Evolutionary conservation across 2,888 invertebrate species (phyloP).

Genomic region (Baronia brevicornis): DNA sequence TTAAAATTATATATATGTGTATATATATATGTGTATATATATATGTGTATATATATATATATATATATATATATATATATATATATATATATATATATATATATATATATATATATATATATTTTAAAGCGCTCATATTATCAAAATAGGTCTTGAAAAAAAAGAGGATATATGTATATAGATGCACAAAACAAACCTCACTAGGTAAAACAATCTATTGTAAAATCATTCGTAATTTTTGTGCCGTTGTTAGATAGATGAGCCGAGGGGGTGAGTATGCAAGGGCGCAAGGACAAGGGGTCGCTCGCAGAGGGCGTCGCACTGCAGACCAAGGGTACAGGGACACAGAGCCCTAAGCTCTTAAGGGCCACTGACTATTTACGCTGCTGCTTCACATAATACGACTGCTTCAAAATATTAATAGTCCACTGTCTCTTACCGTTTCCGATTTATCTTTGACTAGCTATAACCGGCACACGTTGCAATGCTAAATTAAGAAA

Average conservation of each 20-base stretch:
- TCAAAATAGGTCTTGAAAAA: too few relatives aligned
- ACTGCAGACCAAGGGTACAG: constrained; percentile 56
- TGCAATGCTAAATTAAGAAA: too few relatives aligned
- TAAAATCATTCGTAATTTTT: constrained; percentile 11
- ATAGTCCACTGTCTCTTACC: too few relatives aligned
- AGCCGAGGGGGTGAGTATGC: constrained; percentile 37
- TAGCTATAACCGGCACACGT: too few relatives aligned
- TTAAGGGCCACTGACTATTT: constrained; percentile 15
- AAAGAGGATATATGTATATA: not conserved
- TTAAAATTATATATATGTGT: too few relatives aligned
- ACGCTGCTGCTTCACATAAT: constrained; percentile 8
- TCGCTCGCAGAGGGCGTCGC: constrained; percentile 38
- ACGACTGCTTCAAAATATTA: constrained; percentile 6
- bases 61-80: too few relatives aligned
- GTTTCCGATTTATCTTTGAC: too few relatives aligned
- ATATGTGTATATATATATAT: too few relatives aligned
- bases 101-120: too few relatives aligned
- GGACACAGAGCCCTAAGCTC: constrained; percentile 26
- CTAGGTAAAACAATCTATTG: constrained; percentile 9
- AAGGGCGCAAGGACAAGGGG: constrained; percentile 56
- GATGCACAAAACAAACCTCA: constrained; percentile 7
- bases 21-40: too few relatives aligned
- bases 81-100: too few relatives aligned
- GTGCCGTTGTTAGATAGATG: constrained; percentile 9
- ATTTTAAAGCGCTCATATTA: too few relatives aligned